Base-by-base conservation (phyloP, 2,888 invertebrate species). In the Cylloceria caligata region DNA sequence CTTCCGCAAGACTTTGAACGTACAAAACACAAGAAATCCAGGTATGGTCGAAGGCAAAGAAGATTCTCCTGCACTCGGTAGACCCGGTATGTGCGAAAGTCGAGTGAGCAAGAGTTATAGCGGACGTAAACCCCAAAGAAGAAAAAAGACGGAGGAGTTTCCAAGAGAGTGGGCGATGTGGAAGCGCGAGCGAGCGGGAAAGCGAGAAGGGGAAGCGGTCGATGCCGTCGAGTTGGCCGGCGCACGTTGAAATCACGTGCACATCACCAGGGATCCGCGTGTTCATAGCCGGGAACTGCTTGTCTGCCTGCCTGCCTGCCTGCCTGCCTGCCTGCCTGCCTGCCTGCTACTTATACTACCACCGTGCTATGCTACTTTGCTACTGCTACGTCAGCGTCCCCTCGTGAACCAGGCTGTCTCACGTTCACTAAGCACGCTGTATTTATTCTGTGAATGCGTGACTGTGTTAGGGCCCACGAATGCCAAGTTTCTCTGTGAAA, bases 181-280 rank as follows among this genome's bases (percentile, higher is more conserved):
- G 62, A 34, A 77, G 74, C 24, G 30, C 67, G 68, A 52, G 65
- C 67, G 80, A 68, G 83, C 36, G 47, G 74, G 71, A 75, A 65
- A 84, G 82, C 82, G 84, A 85, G 87, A 76, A 86, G 72, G 85
- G 88, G 88, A 88, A 84, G 86, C 90, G 90, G 90, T 92, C 91
- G 91, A 92, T 92, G 90, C 88, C 89, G 89, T 84, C 87, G 84
- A 86, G 85, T 83, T 65, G 75, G 71, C 78, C 71, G 72, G 83
- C 39, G 85, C 90, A 90, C 89, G 89, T 86, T 85, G 86, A 84
- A 89, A 92, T 92, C 92, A 90, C 90, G 90, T 90, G 90, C 89
- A 92, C 91, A 92, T 90, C 92, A 92, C 89, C 89, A 89, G 88
- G 87, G 88, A 88, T 88, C 89, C 91, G 91, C 92, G 92, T 92